These are phyloP conservation scores for Ochropleura leucogaster DNA, from an alignment of 2,888 invertebrate genomes.

Conservation along the genomic window DNA sequence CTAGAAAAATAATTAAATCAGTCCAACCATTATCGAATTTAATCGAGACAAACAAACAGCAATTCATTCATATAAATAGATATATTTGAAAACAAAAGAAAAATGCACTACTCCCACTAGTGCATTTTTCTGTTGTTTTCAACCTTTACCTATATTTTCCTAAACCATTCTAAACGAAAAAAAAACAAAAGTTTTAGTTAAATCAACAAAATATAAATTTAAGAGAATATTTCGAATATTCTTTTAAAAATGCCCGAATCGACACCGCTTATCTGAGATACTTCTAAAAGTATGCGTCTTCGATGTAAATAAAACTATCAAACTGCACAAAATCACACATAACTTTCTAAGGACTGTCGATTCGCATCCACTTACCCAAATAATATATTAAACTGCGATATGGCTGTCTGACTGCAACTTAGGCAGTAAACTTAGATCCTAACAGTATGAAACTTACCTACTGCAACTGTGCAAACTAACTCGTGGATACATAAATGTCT, in stretches of 20 bases:
- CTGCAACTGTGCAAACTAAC: background rate
- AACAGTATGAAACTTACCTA: constrained; percentile 12
- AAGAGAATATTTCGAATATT: constrained; percentile 1
- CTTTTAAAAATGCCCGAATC: constrained; percentile 2
- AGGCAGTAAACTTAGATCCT: constrained; percentile 33
- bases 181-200: background rate
- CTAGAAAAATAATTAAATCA: too few species aligned
- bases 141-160: background rate
- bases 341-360: constrained; percentile 30
- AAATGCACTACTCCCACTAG: too few species aligned
- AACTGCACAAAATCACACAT: constrained; percentile 19
- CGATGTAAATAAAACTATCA: constrained; percentile 40
- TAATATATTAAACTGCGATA: constrained; percentile 33
- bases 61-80: too few species aligned
- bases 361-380: constrained; percentile 13
- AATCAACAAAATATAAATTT: constrained; percentile 24
- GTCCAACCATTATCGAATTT: too few species aligned
- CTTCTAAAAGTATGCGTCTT: constrained; percentile 33
- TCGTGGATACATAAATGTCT: background rate
- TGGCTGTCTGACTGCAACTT: constrained; percentile 42
- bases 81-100: too few species aligned
- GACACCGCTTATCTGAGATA: constrained; percentile 21
- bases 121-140: too few species aligned
- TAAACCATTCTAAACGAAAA: background rate
- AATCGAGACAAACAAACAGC: too few species aligned